These are phyloP conservation scores for Syrphus vitripennis DNA, from an alignment of 2,888 invertebrate species.

Conservation along the genomic window DNA sequence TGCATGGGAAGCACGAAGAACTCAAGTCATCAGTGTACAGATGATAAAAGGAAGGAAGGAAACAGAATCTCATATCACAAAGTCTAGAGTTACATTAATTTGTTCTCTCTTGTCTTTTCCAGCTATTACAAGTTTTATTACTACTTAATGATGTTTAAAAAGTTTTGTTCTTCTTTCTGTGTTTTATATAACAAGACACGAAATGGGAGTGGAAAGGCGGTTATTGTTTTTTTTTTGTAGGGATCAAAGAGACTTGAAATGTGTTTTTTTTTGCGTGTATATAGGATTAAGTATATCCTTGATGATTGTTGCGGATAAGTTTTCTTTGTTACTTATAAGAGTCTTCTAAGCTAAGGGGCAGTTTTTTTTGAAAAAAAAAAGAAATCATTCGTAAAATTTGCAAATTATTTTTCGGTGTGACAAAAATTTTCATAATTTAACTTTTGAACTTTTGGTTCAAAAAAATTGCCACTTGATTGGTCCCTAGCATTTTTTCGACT, in stretches of 20 bases:
- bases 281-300: background rate
- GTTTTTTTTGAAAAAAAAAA: no score
- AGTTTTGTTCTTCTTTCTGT: slow-evolving; percentile 4
- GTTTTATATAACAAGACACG: background rate
- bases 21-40: background rate
- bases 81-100: slow-evolving; percentile 19
- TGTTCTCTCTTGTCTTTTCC: slow-evolving; percentile 26
- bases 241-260: background rate
- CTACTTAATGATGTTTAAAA: slow-evolving; percentile 33
- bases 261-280: background rate
- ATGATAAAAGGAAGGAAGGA: background rate
- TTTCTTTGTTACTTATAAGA: background rate
- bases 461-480: no score
- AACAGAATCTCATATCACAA: slow-evolving; percentile 14
- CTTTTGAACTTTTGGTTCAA: no score
- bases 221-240: background rate
- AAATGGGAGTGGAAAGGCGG: background rate
- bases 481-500: no score
- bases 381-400: no score
- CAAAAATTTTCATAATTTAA: no score
- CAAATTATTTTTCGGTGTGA: no score
- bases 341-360: no score
- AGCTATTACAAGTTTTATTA: slow-evolving; percentile 42
- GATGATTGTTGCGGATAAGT: background rate
- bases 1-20: background rate